Evolutionary conservation across 2,113 vertebrate genomes (phyloP).

Genomic region (Natator depressus): DNA sequence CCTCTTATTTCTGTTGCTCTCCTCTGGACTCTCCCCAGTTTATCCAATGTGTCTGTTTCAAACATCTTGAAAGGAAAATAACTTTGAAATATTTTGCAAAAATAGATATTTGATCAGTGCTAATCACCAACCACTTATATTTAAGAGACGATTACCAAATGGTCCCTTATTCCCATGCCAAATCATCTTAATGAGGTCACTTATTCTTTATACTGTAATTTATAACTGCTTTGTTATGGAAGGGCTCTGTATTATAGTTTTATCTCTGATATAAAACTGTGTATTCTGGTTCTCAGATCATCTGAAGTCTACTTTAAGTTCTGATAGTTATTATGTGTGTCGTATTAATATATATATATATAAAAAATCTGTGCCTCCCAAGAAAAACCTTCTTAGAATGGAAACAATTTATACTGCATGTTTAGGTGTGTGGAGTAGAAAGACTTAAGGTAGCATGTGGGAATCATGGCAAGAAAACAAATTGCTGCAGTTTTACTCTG

Average conservation of each 20-base stretch:
- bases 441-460: not conserved
- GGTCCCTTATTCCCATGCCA: not conserved
- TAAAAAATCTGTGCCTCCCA: not conserved
- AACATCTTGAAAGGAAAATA: not conserved
- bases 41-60: no score
- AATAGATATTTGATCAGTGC: not conserved
- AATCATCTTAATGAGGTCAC: not conserved
- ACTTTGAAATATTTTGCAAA: not conserved
- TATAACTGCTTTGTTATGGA: not conserved
- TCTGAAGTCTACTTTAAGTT: not conserved
- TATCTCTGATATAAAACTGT: no score
- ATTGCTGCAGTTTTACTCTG: not conserved
- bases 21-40: no score
- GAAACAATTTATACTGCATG: not conserved
- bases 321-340: not conserved
- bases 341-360: not conserved
- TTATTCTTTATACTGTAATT: not conserved
- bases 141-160: not conserved
- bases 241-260: no score
- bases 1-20: no score
- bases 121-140: not conserved
- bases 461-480: not conserved
- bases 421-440: not conserved
- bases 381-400: not conserved
- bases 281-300: not conserved